Evolutionary conservation across 92 coral and sea anemone genomes (phyloP).

Genomic region (Isaurus tuberculatus): DNA sequence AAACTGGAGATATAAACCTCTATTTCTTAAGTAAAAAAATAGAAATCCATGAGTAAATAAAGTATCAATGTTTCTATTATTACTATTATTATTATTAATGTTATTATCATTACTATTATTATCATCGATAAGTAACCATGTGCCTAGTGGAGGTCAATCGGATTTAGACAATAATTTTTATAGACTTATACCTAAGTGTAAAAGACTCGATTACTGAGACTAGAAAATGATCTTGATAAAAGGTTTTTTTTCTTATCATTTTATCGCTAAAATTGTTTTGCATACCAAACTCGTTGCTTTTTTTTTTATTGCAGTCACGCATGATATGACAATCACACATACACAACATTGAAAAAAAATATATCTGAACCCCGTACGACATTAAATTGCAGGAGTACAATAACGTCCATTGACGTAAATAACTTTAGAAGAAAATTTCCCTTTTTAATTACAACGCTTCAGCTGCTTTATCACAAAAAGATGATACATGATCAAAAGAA

Average conservation of each 20-base stretch:
- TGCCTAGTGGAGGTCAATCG: too few species aligned
- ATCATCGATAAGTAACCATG: too few species aligned
- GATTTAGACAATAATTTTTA: too few species aligned
- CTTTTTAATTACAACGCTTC: background rate
- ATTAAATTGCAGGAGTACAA: background rate
- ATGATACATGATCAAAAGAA: background rate
- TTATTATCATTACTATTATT: too few species aligned
- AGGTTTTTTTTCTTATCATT: background rate
- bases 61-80: too few species aligned
- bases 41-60: too few species aligned
- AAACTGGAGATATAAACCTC: too few species aligned
- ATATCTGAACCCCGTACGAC: background rate
- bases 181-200: too few species aligned
- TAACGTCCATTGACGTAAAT: background rate
- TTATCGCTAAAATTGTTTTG: background rate
- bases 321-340: background rate
- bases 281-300: background rate
- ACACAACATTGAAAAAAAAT: background rate
- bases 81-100: too few species aligned
- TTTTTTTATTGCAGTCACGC: background rate
- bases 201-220: too few species aligned
- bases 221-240: background rate
- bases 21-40: too few species aligned
- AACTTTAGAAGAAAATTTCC: too few species aligned
- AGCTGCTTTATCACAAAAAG: background rate